phyloP scores from a whole-genome alignment of 37 sponge, comb jelly and placozoan genomes.

The Cliona cf. orientalis region DNA sequence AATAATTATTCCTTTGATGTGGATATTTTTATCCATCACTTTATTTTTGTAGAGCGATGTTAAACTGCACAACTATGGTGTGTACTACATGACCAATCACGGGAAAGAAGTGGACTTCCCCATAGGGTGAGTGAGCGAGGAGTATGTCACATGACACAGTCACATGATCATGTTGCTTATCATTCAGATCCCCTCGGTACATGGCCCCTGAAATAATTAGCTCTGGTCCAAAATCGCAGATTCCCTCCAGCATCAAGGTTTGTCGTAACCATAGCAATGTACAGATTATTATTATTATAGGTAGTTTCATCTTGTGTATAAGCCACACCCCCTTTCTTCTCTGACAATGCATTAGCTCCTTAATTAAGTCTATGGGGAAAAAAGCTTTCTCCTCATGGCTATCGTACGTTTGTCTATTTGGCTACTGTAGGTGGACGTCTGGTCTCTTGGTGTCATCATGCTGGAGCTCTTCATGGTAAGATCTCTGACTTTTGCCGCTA shows the following conservation, averaged over 20 bases:
- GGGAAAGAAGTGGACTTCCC: constrained; percentile 87
- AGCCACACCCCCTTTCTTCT: not conserved
- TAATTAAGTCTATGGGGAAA: no score
- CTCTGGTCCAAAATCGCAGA: constrained; percentile 5
- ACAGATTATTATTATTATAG: not conserved
- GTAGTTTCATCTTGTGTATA: not conserved
- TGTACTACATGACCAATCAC: constrained; percentile 83
- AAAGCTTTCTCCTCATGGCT: no score
- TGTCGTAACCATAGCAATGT: not conserved
- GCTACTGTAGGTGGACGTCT: constrained; percentile 74
- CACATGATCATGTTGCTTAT: constrained; percentile 1
- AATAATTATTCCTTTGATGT: no score
- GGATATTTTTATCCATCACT: no score
- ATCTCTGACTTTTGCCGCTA: not conserved
- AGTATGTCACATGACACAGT: not conserved
- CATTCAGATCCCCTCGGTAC: constrained; percentile 75
- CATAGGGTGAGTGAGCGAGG: constrained; percentile 64
- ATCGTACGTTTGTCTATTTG: not conserved
- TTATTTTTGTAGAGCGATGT: constrained; percentile 73
- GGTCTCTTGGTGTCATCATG: constrained; percentile 83
- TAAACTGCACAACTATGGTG: constrained; percentile 86
- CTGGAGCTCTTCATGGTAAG: constrained; percentile 85
- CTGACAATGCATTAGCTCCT: not conserved
- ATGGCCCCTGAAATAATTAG: constrained; percentile 83
- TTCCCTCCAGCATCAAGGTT: constrained; percentile 60